Base-by-base conservation (phyloP, 2,113 vertebrate species). In the Galeopterus variegatus region DNA sequence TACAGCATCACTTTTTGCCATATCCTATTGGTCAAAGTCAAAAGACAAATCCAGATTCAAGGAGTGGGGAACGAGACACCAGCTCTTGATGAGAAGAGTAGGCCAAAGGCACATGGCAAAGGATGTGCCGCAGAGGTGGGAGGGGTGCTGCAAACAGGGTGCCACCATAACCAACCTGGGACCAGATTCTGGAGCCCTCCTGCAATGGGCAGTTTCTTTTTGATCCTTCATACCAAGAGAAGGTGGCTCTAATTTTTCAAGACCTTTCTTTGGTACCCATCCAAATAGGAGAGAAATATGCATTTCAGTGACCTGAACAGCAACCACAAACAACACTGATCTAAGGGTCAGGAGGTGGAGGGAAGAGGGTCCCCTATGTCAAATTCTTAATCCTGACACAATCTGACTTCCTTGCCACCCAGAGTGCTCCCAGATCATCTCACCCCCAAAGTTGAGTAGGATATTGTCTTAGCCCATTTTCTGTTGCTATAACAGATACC, bases 1-100 rank as follows among this genome's bases (percentile, higher is more conserved):
- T 1, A 10, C 21, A 54, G 28, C 28, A 12, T 77, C 7, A 4
- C n/a, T 26, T 33, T 28, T 19, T 3, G 1, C 64, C 8, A 0
- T 28, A 52, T 23, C 13, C 80, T n/a, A 7, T n/a, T 23, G 80
- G 88, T n/a, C 84, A 58, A 18, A 28, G 90, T 41, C 69, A 50
- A 72, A 88, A 79, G 79, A 26, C 23, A 1, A 12, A 48, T 11
- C 26, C 90, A 52, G 86, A 60, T 21, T 52, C 28, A n/a, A 50
- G 15, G 24, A 36, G 5, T 5, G 0, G 62, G 9, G 31, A 87
- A 70, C 3, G n/a, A 82, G 48, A 69, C 31, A 23, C 41, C 17
- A 41, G 17, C 21, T 69, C 76, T n/a, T 28, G 72, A 33, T 13
- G 12, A 48, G 81, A 95, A 36, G 18, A 54, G 4, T 21, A 1